These are phyloP conservation scores for Drosophila niveifrons DNA, from an alignment of 2,888 invertebrate genomes.

Conservation along the genomic window DNA sequence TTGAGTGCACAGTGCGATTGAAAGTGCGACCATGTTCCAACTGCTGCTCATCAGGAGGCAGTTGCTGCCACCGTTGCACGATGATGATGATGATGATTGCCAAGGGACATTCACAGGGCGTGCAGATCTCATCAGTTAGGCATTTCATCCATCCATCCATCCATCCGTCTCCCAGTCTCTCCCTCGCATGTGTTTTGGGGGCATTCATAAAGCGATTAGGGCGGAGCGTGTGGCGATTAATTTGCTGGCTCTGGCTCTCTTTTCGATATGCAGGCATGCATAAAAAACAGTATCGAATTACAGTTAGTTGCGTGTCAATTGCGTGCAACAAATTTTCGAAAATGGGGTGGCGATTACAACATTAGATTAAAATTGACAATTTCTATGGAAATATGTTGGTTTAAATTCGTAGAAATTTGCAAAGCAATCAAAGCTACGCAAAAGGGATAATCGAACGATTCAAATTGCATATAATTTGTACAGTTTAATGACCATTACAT, in stretches of 20 bases:
- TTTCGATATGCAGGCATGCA: slow-evolving; percentile 61
- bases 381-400: background rate
- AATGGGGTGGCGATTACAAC: slow-evolving; percentile 4
- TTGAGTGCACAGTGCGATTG: slow-evolving; percentile 69
- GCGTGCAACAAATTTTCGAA: slow-evolving; percentile 28
- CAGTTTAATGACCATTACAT: background rate
- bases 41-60: slow-evolving; percentile 23
- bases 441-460: background rate
- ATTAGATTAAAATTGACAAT: slow-evolving; percentile 19
- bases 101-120: slow-evolving; percentile 39
- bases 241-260: slow-evolving; percentile 43
- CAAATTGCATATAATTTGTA: background rate
- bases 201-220: slow-evolving; percentile 72
- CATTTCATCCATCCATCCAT: slow-evolving; percentile 29
- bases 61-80: slow-evolving; percentile 8
- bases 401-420: background rate
- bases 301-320: slow-evolving; percentile 46
- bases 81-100: slow-evolving; percentile 17
- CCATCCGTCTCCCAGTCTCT: background rate
- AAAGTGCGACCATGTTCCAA: slow-evolving; percentile 43
- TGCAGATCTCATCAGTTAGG: slow-evolving; percentile 59
- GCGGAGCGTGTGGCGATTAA: slow-evolving; percentile 73
- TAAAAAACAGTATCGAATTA: slow-evolving; percentile 67
- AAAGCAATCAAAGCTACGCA: background rate
- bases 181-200: slow-evolving; percentile 25